These are phyloP conservation scores for Chrysomallon squamiferum DNA, from an alignment of 1,140 invertebrate species.

Conservation along the genomic window DNA sequence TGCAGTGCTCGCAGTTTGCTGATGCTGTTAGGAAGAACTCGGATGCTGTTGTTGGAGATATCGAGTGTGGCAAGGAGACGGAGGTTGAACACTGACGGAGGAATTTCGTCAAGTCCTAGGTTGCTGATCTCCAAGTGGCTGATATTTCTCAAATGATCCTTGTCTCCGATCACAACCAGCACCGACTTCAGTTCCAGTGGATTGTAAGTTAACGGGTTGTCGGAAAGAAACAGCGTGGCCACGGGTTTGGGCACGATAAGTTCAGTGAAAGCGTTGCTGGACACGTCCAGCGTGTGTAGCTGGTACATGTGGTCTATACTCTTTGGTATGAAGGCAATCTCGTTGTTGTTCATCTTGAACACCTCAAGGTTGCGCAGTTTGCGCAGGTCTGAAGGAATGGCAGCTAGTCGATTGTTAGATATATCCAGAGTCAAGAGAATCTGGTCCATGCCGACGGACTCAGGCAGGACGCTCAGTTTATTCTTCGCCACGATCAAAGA, in stretches of 20 bases:
- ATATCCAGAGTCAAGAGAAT: constrained; percentile 50
- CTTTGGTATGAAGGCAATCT: constrained; percentile 50
- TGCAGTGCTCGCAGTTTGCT: constrained; percentile 48
- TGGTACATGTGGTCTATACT: constrained; percentile 53
- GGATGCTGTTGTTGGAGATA: constrained; percentile 50
- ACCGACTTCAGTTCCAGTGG: constrained; percentile 42
- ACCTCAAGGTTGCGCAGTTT: constrained; percentile 54
- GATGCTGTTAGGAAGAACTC: constrained; percentile 39
- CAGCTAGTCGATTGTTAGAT: constrained; percentile 47
- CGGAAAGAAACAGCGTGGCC: constrained; percentile 46
- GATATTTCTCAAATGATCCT: constrained; percentile 49
- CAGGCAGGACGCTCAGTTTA: constrained; percentile 43
- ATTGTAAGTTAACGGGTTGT: constrained; percentile 52
- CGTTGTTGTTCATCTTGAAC: constrained; percentile 50
- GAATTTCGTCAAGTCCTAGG: constrained; percentile 52
- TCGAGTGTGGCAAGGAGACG: constrained; percentile 46
- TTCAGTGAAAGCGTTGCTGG: constrained; percentile 52
- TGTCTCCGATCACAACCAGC: constrained; percentile 53
- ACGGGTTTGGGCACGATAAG: constrained; percentile 52
- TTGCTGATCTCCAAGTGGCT: constrained; percentile 47
- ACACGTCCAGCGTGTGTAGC: constrained; percentile 44
- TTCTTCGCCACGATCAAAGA: constrained; percentile 47
- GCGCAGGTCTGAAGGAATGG: constrained; percentile 44
- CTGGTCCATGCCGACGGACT: constrained; percentile 44
- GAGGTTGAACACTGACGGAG: constrained; percentile 50